A percentile compares a stretch with the other conserved stretches of the same genome.
phyloP scores from a whole-genome alignment of 2,797 vertebrate species.

The Atherinosoma microstoma region DNA sequence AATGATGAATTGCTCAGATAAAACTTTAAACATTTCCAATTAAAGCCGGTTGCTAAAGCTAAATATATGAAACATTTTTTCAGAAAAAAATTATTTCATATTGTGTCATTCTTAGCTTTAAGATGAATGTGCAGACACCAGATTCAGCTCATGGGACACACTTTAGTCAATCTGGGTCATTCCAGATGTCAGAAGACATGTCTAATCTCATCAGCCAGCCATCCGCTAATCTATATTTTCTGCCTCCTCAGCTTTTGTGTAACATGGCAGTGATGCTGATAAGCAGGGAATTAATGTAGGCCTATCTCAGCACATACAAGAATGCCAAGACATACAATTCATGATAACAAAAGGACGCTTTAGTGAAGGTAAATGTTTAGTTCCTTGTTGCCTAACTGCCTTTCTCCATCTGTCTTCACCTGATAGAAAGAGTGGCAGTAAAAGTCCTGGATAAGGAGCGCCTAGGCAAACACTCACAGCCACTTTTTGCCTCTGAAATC shows the following conservation, averaged over 20 bases:
- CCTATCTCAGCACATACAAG: not conserved
- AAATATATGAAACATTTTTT: not conserved
- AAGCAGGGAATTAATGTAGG: not conserved
- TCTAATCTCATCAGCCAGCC: conserved; percentile 60
- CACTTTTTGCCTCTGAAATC: conserved; percentile 77
- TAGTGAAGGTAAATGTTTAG: not conserved
- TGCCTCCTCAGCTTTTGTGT: conserved; percentile 8
- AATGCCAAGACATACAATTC: not conserved
- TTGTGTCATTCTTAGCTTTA: not conserved
- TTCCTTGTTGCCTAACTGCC: conserved; percentile 18
- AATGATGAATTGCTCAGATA: not conserved
- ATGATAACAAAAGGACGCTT: not conserved
- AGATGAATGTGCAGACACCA: conserved; percentile 14
- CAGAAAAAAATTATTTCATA: not conserved
- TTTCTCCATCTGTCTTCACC: conserved; percentile 17
- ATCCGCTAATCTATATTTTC: conserved; percentile 36
- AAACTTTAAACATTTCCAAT: not conserved
- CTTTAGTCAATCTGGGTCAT: conserved; percentile 44
- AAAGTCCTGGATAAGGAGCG: conserved; percentile 82
- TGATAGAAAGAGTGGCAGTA: conserved; percentile 82
- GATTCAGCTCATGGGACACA: conserved; percentile 10
- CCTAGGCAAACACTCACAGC: conserved; percentile 62
- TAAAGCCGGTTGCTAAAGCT: not conserved
- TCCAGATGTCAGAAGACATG: conserved; percentile 54
- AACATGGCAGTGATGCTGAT: not conserved